Evolutionary conservation across 2,888 invertebrate genomes (phyloP).

Genomic region (Amphipoea oculea): DNA sequence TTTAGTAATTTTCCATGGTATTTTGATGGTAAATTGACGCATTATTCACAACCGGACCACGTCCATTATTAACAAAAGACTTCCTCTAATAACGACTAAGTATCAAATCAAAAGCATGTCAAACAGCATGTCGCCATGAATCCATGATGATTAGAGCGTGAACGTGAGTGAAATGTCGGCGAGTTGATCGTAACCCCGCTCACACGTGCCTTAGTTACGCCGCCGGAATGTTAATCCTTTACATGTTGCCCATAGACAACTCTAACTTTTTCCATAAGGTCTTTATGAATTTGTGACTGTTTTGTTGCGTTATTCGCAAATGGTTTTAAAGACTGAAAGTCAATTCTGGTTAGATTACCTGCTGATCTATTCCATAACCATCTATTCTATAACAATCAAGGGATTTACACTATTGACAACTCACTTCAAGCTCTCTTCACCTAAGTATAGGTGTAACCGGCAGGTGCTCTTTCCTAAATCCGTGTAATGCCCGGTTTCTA

Average conservation of each 20-base stretch:
- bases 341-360: background rate
- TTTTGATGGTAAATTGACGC: background rate
- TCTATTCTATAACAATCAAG: background rate
- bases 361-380: background rate
- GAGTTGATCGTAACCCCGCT: slow-evolving; percentile 69
- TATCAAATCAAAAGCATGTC: slow-evolving; percentile 53
- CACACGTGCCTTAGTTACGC: slow-evolving; percentile 76
- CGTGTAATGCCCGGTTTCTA: background rate
- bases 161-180: slow-evolving; percentile 68
- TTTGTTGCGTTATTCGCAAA: slow-evolving; percentile 15
- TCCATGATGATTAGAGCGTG: slow-evolving; percentile 55
- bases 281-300: slow-evolving; percentile 9
- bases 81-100: slow-evolving; percentile 38
- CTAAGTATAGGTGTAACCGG: background rate
- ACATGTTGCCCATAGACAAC: slow-evolving; percentile 41
- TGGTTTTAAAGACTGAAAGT: background rate
- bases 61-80: slow-evolving; percentile 34
- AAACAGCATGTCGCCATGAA: slow-evolving; percentile 57
- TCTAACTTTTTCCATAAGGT: slow-evolving; percentile 21
- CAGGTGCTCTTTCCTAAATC: background rate
- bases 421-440: background rate
- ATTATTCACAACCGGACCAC: slow-evolving; percentile 10
- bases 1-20: background rate
- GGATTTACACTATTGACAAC: background rate
- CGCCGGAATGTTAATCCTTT: slow-evolving; percentile 72